phyloP scores from a whole-genome alignment of 2,888 invertebrate species.

The Microplitis deprimator region DNA sequence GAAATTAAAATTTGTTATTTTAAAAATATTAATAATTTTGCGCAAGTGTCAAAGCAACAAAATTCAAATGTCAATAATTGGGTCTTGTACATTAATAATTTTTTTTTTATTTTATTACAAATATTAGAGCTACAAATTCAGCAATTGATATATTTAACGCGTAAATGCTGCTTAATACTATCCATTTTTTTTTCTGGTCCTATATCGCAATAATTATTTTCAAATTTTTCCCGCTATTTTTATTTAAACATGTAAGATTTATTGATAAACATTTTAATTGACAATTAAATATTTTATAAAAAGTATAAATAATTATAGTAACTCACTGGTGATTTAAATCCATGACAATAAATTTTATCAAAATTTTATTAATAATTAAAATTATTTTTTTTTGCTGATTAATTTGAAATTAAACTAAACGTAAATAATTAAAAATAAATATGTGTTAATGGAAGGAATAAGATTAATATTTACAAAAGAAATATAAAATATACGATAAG shows the following conservation, averaged over 20 bases:
- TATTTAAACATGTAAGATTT: background rate
- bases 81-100: background rate
- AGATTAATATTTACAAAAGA: conserved; percentile 65
- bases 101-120: conserved; percentile 9
- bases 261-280: too few relatives aligned
- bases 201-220: conserved; percentile 1
- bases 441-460: conserved; percentile 64
- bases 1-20: too few relatives aligned
- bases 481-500: conserved; percentile 54
- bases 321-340: too few relatives aligned
- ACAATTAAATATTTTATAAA: background rate
- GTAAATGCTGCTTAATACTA: conserved; percentile 7
- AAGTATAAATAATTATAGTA: background rate
- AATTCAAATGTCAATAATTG: background rate
- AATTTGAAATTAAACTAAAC: conserved; percentile 5
- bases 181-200: conserved; percentile 2
- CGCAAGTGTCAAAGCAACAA: too few relatives aligned
- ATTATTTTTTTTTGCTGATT: background rate
- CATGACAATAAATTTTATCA: too few relatives aligned
- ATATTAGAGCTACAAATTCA: conserved; percentile 2
- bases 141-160: conserved; percentile 1
- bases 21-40: too few relatives aligned
- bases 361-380: too few relatives aligned
- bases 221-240: background rate
- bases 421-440: conserved; percentile 63